Conservation (phyloP, 2,888 invertebrate genomes). For the Amphipyra berbera region DNA sequence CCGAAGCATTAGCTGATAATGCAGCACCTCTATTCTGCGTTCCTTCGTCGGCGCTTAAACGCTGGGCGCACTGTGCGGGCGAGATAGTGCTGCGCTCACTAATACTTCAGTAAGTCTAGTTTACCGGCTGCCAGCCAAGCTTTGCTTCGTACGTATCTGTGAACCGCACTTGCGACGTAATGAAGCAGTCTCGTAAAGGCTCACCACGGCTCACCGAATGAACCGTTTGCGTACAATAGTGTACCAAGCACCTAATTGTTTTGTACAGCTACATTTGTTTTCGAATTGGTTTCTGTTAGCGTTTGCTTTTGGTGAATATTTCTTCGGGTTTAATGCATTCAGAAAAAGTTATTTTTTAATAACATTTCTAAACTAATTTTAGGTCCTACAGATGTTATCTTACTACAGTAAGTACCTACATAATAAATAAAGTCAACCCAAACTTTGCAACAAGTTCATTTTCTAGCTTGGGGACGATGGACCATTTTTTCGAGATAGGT, state of each 20-base stretch:
- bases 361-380: too few species aligned
- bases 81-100: conserved; percentile 67
- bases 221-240: conserved; percentile 29
- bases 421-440: too few species aligned
- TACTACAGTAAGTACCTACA: too few species aligned
- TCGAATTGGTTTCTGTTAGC: conserved; percentile 10
- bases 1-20: conserved; percentile 48
- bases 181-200: conserved; percentile 55
- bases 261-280: conserved; percentile 20
- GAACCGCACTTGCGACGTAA: conserved; percentile 70
- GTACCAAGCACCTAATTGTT: conserved; percentile 38
- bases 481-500: too few species aligned
- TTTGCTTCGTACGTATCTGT: conserved; percentile 66
- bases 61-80: conserved; percentile 51
- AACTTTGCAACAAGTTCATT: too few species aligned
- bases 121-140: conserved; percentile 60
- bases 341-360: too few species aligned
- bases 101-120: conserved; percentile 74
- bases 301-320: not conserved
- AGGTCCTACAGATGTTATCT: too few species aligned
- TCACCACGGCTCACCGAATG: conserved; percentile 43
- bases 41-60: conserved; percentile 47
- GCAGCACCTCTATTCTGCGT: conserved; percentile 44
- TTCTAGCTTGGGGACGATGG: too few species aligned
- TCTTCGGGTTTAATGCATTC: not conserved